phyloP scores from a whole-genome alignment of 2,888 invertebrate genomes.

The Aphidius colemani region DNA sequence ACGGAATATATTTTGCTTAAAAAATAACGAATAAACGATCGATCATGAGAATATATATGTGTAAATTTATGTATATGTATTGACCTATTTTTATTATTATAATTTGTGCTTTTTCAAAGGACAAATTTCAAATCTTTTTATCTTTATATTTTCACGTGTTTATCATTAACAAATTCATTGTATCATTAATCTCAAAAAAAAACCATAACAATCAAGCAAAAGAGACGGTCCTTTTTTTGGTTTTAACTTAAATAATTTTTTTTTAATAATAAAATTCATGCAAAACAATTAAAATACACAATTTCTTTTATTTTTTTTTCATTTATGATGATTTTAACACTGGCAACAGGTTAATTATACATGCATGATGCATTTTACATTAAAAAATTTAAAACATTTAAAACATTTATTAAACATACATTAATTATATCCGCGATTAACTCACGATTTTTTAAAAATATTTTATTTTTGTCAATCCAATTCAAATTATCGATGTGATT shows the following conservation, averaged over 20 bases:
- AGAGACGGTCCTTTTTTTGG: too few relatives aligned
- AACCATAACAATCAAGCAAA: neutral
- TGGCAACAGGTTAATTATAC: conserved; percentile 20
- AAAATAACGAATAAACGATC: conserved; percentile 31
- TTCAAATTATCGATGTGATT: too few relatives aligned
- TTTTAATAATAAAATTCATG: neutral
- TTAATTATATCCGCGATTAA: conserved; percentile 24
- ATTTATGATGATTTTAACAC: neutral
- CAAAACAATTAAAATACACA: neutral
- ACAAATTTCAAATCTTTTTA: neutral
- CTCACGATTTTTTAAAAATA: conserved; percentile 23
- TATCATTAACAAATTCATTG: neutral
- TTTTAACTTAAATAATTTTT: neutral
- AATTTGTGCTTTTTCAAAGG: neutral
- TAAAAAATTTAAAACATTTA: conserved; percentile 6
- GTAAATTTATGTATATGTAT: neutral
- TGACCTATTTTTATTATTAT: neutral
- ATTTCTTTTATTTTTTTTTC: neutral
- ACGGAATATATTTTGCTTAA: conserved; percentile 21
- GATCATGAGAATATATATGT: conserved; percentile 19
- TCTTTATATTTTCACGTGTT: neutral
- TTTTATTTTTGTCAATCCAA: too few relatives aligned
- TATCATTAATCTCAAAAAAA: neutral
- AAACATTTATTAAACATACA: conserved; percentile 25
- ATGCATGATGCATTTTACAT: conserved; percentile 18